Conservation (phyloP, 2,113 vertebrate species). For the Psettodes erumei region DNA sequence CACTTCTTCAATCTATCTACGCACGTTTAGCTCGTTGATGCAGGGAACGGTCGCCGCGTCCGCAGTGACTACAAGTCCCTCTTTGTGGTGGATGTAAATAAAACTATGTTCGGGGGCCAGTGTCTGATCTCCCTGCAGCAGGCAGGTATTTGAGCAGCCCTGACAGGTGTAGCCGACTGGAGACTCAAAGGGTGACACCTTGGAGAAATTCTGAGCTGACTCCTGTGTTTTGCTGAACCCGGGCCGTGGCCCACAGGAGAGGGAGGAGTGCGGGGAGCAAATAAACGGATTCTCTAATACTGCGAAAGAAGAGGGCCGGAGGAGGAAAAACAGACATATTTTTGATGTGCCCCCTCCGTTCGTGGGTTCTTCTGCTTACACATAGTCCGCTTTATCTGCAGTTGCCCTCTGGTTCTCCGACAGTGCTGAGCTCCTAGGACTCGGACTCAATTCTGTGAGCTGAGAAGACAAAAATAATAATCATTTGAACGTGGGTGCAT, state of each 20-base stretch:
- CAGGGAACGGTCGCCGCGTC: constrained; percentile 12
- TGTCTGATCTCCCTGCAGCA: constrained; percentile 36
- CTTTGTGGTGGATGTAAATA: constrained; percentile 45
- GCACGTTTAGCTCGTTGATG: constrained; percentile 24
- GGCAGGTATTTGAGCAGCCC: constrained; percentile 35
- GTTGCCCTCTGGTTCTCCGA: constrained; percentile 25
- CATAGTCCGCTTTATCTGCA: constrained; percentile 45
- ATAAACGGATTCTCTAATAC: constrained; percentile 55
- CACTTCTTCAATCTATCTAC: background rate
- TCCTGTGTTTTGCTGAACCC: constrained; percentile 33
- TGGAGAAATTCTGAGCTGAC: constrained; percentile 32
- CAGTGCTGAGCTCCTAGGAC: constrained; percentile 79
- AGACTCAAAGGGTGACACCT: constrained; percentile 38
- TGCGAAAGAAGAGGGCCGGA: constrained; percentile 47
- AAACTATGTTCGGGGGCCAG: constrained; percentile 42
- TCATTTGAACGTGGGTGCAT: background rate
- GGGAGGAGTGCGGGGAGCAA: constrained; percentile 37
- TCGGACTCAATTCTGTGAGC: constrained; percentile 93
- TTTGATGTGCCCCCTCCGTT: constrained; percentile 27
- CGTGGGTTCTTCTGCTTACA: constrained; percentile 35
- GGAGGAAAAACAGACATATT: constrained; percentile 32
- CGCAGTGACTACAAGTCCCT: constrained; percentile 10
- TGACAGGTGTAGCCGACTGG: constrained; percentile 30
- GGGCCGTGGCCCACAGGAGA: constrained; percentile 39
- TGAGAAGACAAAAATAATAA: constrained; percentile 67